Conservation (phyloP, 2,113 vertebrate species). For the Sprattus sprattus region DNA sequence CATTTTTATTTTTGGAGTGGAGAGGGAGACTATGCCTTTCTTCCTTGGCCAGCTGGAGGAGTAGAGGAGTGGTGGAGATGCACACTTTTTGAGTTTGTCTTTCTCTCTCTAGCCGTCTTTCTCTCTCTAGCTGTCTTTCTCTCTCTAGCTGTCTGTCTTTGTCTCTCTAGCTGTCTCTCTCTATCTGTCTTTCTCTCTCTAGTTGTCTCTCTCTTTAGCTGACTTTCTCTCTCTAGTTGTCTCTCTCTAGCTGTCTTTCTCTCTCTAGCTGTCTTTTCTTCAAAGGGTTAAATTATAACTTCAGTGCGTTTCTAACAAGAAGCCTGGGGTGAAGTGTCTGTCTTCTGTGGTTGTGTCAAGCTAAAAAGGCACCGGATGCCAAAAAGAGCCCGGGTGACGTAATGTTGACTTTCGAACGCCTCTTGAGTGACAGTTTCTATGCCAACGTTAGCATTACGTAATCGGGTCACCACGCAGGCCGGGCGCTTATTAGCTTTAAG, state of each 20-base stretch:
- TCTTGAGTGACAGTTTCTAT: too few species aligned
- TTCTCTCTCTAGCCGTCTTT: background rate
- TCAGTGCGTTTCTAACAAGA: conserved; percentile 49
- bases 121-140: background rate
- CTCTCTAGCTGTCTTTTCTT: conserved; percentile 33
- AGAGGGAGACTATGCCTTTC: conserved; percentile 18
- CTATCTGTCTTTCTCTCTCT: conserved; percentile 27
- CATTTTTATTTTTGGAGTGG: conserved; percentile 26
- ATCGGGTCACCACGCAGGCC: too few species aligned
- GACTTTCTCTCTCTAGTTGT: too few species aligned
- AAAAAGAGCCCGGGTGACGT: too few species aligned
- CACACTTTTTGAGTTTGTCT: too few species aligned
- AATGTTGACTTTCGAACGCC: too few species aligned
- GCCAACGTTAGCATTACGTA: too few species aligned
- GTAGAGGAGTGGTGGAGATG: background rate
- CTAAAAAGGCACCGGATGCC: too few species aligned
- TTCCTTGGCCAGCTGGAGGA: conserved; percentile 21
- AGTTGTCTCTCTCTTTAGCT: background rate
- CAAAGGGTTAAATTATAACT: conserved; percentile 55
- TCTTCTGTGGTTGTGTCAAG: conserved; percentile 33
- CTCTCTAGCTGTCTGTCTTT: too few species aligned
- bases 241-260: conserved; percentile 13
- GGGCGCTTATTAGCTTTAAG: too few species aligned
- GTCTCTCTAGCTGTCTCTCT: conserved; percentile 37
- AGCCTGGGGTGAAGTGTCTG: conserved; percentile 41